These are phyloP conservation scores for Tenthredo notha DNA, from an alignment of 2,888 invertebrate genomes.

Conservation along the genomic window DNA sequence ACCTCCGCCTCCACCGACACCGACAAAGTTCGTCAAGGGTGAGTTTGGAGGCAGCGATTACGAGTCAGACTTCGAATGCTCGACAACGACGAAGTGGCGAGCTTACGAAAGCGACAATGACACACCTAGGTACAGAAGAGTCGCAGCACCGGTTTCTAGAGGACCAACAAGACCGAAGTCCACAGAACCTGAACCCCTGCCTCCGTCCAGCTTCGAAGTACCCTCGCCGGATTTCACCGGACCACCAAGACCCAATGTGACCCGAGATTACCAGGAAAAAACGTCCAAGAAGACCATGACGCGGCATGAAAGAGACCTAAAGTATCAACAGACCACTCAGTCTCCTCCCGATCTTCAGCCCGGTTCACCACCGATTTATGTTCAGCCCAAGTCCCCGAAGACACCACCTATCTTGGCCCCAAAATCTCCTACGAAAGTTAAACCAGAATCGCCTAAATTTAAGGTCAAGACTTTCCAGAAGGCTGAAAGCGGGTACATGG, in stretches of 20 bases:
- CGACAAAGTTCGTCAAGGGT: constrained; percentile 81
- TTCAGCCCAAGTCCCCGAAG: constrained; percentile 69
- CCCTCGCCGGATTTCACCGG: constrained; percentile 76
- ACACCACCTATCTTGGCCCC: constrained; percentile 71
- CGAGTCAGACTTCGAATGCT: constrained; percentile 83
- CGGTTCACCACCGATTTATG: constrained; percentile 75
- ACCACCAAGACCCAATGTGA: constrained; percentile 66
- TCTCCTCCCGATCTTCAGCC: constrained; percentile 68
- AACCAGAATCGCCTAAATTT: constrained; percentile 80
- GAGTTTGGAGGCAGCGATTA: constrained; percentile 84
- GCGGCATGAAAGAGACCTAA: constrained; percentile 69
- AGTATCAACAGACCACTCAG: constrained; percentile 63
- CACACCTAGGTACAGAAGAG: constrained; percentile 81
- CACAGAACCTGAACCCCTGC: constrained; percentile 80
- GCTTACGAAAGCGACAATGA: constrained; percentile 84
- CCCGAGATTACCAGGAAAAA: constrained; percentile 67
- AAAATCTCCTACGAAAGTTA: constrained; percentile 67
- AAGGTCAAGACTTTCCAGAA: constrained; percentile 79
- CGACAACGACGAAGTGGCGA: constrained; percentile 80
- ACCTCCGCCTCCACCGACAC: constrained; percentile 81
- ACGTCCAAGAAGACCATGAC: constrained; percentile 66
- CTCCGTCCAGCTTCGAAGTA: constrained; percentile 81
- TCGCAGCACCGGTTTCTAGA: constrained; percentile 79
- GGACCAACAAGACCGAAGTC: constrained; percentile 79
- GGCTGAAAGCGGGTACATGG: constrained; percentile 84